Evolutionary conservation across 2,113 vertebrate genomes (phyloP), one percentile per base, ranked within the genome.

Genomic region (Etia nguti): DNA sequence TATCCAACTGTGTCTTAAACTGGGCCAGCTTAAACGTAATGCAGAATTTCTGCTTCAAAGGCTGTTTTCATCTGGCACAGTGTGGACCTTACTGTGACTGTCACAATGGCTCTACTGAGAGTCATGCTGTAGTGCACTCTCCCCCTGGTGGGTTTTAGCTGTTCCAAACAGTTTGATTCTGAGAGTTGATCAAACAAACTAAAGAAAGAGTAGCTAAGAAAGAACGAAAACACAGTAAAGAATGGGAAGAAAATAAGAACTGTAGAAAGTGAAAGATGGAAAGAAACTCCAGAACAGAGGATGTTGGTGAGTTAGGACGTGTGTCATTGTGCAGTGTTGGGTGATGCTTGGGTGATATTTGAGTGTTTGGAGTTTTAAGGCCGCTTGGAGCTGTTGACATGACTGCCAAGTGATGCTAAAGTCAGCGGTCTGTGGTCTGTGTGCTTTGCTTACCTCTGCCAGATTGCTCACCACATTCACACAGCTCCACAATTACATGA

Each of bases 1-100:
- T 7, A 46, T 20, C 38, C 43, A 29, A 24, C 60, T 3, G 85
- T 90, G 85, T 73, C 81, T 83, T 80, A 59, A 91, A 73, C 82
- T 73, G 88, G 81, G 73, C 50, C 80, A 24, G 77, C 54, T 87
- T 79, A 86, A 68, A 91, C 60, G 38, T 41, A 56, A 56, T 79
- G 57, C 20, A 43, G 56, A 57, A 70, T 57, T 83, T 52, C 16
- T 54, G 81, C 86, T 93, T 93, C 91, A 94, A 92, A 93, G 87
- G 73, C 34, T 83, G 80, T 20, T 87, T 85, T 82, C 5, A 22
- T 90, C 82, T 88, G 82, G 80, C 81, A 82, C 73, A 34, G 73
- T 52, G 73, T 13, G 6, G 73, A 77, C 62, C 52, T 36, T 2
- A 38, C 86, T 60, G 70, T 26, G 22, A 52, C 75, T 92, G 89